These are phyloP conservation scores for Zingel zingel DNA, from an alignment of 2,113 vertebrate species.

Conservation along the genomic window DNA sequence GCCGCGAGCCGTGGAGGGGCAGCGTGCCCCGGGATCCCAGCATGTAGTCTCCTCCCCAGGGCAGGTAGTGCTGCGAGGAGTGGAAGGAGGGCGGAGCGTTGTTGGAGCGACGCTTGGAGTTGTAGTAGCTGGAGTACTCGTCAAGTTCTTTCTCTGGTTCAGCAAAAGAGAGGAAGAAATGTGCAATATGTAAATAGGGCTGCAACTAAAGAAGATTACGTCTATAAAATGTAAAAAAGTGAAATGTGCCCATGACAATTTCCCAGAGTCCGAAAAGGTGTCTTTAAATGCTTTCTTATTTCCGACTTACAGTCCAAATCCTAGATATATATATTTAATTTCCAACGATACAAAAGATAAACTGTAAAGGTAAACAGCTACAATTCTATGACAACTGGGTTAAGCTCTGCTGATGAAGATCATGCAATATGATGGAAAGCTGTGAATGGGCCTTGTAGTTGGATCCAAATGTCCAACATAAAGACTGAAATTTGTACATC, in stretches of 20 bases:
- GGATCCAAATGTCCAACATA: not conserved
- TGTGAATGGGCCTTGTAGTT: not conserved
- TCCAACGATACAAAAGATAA: too few species aligned
- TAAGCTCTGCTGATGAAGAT: not conserved
- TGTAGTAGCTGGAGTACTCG: slow-evolving; percentile 89
- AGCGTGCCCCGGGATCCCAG: slow-evolving; percentile 86
- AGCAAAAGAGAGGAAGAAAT: slow-evolving; percentile 12
- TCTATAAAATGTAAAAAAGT: too few species aligned
- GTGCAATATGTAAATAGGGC: not conserved
- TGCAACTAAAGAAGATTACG: not conserved
- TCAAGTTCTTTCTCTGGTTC: slow-evolving; percentile 89
- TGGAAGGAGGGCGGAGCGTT: slow-evolving; percentile 84
- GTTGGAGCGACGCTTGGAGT: slow-evolving; percentile 84
- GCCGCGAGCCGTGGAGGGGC: slow-evolving; percentile 86
- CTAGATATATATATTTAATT: too few species aligned
- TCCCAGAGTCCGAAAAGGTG: too few species aligned
- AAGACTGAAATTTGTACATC: too few species aligned
- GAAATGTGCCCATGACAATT: too few species aligned
- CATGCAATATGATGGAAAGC: not conserved
- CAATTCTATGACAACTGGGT: too few species aligned
- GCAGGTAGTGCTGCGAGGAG: slow-evolving; percentile 86
- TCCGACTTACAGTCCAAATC: too few species aligned
- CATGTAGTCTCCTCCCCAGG: slow-evolving; percentile 81
- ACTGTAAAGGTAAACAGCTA: too few species aligned
- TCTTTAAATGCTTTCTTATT: too few species aligned